These are phyloP conservation scores for Monodelphis domestica DNA, from an alignment of 2,797 vertebrate genomes.

Conservation along the genomic window DNA sequence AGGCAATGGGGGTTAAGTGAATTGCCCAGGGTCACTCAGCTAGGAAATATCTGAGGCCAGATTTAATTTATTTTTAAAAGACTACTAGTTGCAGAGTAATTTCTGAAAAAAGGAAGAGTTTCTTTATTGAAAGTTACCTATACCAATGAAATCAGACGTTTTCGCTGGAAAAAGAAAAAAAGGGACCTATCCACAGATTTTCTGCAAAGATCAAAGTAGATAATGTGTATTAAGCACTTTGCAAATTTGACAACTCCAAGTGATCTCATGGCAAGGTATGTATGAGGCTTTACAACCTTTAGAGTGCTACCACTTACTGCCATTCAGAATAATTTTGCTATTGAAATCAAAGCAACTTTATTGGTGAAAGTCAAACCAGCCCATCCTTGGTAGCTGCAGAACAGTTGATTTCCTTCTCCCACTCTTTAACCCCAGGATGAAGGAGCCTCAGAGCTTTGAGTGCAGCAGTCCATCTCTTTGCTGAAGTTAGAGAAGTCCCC, in stretches of 20 bases:
- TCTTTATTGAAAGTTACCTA: background rate
- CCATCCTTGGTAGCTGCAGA: background rate
- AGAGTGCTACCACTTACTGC: background rate
- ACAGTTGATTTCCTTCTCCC: background rate
- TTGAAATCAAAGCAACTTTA: constrained; percentile 12
- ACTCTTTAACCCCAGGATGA: background rate
- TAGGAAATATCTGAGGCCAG: no score
- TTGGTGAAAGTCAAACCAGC: background rate
- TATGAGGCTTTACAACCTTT: background rate
- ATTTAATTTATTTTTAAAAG: background rate
- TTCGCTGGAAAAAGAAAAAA: background rate
- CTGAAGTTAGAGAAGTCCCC: background rate
- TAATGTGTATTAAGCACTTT: background rate
- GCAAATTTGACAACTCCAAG: background rate
- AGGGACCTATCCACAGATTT: background rate
- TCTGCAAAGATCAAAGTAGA: background rate
- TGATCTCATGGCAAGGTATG: background rate
- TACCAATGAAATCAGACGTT: background rate
- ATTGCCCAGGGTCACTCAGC: no score
- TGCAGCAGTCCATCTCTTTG: background rate
- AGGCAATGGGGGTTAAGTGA: no score
- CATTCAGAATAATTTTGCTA: background rate
- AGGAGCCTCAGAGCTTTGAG: background rate
- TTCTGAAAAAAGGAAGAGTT: background rate
- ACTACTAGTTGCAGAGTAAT: background rate